phyloP scores from a whole-genome alignment of 1,140 invertebrate species.

The Drosophila pruinosa region DNA sequence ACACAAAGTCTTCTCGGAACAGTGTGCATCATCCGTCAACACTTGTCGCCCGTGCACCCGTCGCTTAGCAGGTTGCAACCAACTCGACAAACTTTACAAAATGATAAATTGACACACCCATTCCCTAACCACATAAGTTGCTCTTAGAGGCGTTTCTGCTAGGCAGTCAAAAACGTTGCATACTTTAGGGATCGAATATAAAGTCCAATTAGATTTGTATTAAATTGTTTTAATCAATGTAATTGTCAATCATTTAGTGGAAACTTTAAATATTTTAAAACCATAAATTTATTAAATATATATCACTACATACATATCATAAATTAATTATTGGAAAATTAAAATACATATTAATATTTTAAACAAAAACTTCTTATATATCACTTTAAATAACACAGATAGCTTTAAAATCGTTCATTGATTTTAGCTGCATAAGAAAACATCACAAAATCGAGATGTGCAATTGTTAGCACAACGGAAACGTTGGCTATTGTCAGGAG shows the following conservation, averaged over 20 bases:
- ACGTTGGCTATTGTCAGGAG: background rate
- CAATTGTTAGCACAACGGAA: background rate
- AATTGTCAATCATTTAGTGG: too few species aligned
- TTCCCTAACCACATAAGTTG: background rate
- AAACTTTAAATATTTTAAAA: too few species aligned
- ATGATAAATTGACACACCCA: constrained; percentile 65
- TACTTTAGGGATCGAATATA: constrained; percentile 49
- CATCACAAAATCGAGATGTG: background rate
- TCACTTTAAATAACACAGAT: too few species aligned
- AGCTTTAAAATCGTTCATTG: background rate
- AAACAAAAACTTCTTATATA: too few species aligned
- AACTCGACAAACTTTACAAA: constrained; percentile 49
- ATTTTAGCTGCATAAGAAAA: background rate
- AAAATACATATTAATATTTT: too few species aligned
- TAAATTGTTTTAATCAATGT: background rate
- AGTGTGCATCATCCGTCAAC: constrained; percentile 60
- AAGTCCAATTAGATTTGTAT: constrained; percentile 8
- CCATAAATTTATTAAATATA: too few species aligned
- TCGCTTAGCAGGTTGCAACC: constrained; percentile 54
- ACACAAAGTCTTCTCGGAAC: background rate
- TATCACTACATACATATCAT: too few species aligned
- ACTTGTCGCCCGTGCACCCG: constrained; percentile 28
- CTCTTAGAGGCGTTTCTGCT: constrained; percentile 12
- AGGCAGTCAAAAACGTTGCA: constrained; percentile 42
- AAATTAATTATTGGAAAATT: too few species aligned